Conservation (phyloP, 2,113 vertebrate species). For the Lycocorax pyrrhopterus region DNA sequence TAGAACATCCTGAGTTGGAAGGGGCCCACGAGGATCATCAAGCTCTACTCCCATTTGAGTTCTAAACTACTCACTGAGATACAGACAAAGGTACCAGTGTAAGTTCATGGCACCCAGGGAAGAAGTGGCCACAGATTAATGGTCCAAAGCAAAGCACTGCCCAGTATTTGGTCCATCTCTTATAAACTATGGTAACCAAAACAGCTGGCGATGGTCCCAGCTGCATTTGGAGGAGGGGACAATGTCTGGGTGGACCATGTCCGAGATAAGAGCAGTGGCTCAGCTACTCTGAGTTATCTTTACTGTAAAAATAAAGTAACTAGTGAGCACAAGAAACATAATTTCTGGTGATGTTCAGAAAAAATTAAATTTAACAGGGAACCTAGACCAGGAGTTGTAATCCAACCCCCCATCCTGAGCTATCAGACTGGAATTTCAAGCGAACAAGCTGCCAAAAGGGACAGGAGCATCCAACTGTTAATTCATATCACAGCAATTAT, state of each 20-base stretch:
- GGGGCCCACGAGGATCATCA: neutral
- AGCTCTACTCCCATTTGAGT: neutral
- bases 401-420: neutral
- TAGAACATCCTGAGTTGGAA: neutral
- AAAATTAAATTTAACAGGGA: neutral
- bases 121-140: neutral
- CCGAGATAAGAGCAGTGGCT: neutral
- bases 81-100: too few species aligned
- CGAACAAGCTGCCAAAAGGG: neutral
- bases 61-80: neutral
- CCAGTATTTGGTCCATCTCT: neutral
- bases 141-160: neutral
- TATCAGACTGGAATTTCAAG: neutral
- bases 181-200: neutral
- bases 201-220: accelerated
- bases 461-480: neutral
- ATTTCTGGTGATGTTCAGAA: neutral
- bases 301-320: neutral
- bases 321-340: neutral
- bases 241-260: accelerated
- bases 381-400: neutral
- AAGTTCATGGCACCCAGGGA: neutral
- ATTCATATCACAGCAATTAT: neutral
- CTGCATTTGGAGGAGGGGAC: neutral
- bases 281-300: neutral